Conservation (phyloP, 2,797 vertebrate genomes). For the Helicolenus hilgendorfi region DNA sequence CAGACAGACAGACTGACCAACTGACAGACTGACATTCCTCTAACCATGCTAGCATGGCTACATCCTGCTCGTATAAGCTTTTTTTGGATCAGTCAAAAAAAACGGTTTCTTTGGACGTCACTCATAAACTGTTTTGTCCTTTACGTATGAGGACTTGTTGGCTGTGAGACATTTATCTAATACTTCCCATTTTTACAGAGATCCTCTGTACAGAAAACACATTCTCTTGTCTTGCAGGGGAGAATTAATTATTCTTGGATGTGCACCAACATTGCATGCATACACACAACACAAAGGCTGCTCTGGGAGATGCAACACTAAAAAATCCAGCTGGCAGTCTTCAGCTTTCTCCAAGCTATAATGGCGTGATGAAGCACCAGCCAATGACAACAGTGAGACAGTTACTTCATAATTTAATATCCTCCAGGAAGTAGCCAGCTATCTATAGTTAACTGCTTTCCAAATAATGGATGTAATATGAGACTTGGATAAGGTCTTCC, state of each 20-base stretch:
- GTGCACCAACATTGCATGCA: slow-evolving; percentile 3
- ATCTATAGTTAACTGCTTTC: slow-evolving; percentile 37
- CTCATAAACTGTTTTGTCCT: not conserved
- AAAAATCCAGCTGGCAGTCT: slow-evolving; percentile 35
- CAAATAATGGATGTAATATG: slow-evolving; percentile 60
- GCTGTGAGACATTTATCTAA: not conserved
- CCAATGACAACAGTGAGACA: slow-evolving; percentile 34
- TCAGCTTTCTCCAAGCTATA: slow-evolving; percentile 31
- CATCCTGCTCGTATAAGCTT: not conserved
- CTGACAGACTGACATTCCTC: not conserved
- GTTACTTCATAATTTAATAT: slow-evolving; percentile 55
- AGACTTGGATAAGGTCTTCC: slow-evolving; percentile 41
- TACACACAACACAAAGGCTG: not conserved
- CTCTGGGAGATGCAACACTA: slow-evolving; percentile 29
- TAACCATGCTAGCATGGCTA: not conserved
- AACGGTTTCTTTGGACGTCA: not conserved
- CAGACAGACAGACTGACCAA: not conserved
- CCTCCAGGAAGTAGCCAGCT: slow-evolving; percentile 37
- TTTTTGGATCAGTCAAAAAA: not conserved
- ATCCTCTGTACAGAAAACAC: not conserved
- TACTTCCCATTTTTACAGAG: not conserved
- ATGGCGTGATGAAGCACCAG: slow-evolving; percentile 34
- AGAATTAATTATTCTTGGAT: slow-evolving; percentile 33
- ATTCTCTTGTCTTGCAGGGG: slow-evolving; percentile 7
- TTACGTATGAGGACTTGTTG: not conserved